Conservation (phyloP, 1,140 invertebrate species). For the Nasonia giraulti region DNA sequence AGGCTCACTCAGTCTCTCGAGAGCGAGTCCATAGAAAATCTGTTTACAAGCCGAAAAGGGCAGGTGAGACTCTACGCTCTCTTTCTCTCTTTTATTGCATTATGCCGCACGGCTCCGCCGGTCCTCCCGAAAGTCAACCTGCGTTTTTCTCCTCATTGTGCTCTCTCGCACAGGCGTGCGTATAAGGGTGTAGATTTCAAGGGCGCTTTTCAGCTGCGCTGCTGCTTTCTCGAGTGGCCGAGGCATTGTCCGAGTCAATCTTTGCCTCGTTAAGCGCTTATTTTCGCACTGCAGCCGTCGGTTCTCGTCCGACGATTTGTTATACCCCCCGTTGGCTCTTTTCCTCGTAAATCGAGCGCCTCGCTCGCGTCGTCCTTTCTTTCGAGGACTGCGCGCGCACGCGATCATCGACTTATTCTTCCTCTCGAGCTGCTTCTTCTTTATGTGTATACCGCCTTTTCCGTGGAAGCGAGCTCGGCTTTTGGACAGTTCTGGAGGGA, state of each 20-base stretch:
- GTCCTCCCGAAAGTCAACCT: constrained; percentile 66
- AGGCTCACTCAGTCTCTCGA: not conserved
- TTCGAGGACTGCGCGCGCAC: not conserved
- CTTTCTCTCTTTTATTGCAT: constrained; percentile 33
- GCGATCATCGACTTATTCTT: not conserved
- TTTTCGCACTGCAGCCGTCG: constrained; percentile 68
- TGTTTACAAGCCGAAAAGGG: constrained; percentile 63
- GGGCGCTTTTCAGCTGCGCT: constrained; percentile 55
- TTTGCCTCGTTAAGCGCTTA: constrained; percentile 74
- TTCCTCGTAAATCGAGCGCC: not conserved
- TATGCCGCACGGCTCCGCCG: not conserved
- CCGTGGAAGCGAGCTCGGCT: not conserved
- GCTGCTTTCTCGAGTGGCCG: constrained; percentile 13
- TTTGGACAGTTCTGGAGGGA: not conserved
- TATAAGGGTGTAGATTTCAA: constrained; percentile 57
- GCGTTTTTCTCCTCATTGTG: constrained; percentile 69
- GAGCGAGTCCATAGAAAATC: constrained; percentile 65
- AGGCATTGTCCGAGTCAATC: constrained; percentile 71
- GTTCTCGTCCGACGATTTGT: constrained; percentile 43
- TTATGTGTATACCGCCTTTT: not conserved
- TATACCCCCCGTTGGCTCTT: constrained; percentile 48
- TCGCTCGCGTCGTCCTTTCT: not conserved
- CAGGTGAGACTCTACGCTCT: constrained; percentile 58
- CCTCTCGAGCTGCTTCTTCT: not conserved
- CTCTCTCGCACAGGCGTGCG: not conserved